Evolutionary conservation across 2,888 invertebrate genomes (phyloP).

Genomic region (Aphodius granarius): DNA sequence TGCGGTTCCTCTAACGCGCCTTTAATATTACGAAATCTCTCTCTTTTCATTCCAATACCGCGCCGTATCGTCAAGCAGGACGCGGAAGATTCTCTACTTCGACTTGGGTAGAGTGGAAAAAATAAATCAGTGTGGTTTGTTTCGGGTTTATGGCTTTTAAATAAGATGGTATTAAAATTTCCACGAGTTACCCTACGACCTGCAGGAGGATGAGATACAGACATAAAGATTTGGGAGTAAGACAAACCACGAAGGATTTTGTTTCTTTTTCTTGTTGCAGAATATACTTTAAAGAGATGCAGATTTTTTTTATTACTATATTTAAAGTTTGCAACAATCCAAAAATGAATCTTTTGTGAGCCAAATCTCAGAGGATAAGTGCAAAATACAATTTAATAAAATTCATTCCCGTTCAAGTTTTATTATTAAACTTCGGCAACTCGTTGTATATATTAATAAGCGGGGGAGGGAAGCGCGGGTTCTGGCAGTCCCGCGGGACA

Average conservation of each 20-base stretch:
- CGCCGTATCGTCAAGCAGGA: neutral
- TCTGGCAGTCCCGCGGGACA: conserved; percentile 29
- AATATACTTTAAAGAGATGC: too few species aligned
- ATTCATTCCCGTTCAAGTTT: conserved; percentile 26
- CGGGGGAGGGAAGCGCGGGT: conserved; percentile 7
- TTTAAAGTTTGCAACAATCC: too few species aligned
- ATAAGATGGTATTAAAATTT: conserved; percentile 13
- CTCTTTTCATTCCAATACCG: neutral
- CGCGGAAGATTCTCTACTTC: neutral
- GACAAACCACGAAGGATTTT: neutral
- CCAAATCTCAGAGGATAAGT: neutral
- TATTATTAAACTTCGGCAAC: conserved; percentile 25
- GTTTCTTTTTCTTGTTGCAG: too few species aligned
- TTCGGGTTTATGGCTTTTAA: conserved; percentile 11
- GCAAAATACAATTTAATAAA: conserved; percentile 17
- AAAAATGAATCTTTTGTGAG: neutral
- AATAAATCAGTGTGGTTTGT: conserved; percentile 13
- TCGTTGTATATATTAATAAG: conserved; percentile 27
- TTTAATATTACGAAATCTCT: conserved; percentile 48
- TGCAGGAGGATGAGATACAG: neutral
- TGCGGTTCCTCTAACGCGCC: conserved; percentile 48
- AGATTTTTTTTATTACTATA: too few species aligned
- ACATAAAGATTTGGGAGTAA: neutral
- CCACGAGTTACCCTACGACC: neutral
- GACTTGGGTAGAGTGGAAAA: neutral